Percentiles rank a stretch among this genome's conserved stretches.
These are phyloP conservation scores for Ariolimax columbianus DNA, from an alignment of 2,888 invertebrate genomes.

Conservation along the genomic window DNA sequence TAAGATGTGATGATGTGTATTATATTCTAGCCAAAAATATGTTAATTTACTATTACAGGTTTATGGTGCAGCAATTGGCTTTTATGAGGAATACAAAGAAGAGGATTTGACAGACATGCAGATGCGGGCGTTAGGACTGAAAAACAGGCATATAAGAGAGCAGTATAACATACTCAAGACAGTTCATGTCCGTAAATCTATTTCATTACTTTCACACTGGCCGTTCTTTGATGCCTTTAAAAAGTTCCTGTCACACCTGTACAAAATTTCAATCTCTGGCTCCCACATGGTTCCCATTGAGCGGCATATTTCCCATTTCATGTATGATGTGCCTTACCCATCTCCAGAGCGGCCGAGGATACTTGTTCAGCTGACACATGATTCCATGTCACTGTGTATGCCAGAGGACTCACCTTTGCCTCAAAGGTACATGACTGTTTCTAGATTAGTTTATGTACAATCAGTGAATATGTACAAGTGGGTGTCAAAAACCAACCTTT, in stretches of 20 bases:
- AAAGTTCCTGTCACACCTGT: slow-evolving; percentile 91
- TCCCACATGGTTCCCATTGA: slow-evolving; percentile 93
- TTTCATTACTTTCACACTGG: slow-evolving; percentile 96
- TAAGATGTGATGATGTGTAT: no score
- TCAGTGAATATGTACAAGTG: no score
- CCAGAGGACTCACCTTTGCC: slow-evolving; percentile 97
- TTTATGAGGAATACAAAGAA: slow-evolving; percentile 88
- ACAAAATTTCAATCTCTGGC: slow-evolving; percentile 88
- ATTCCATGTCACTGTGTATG: slow-evolving; percentile 92
- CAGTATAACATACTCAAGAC: slow-evolving; percentile 77
- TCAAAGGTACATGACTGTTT: slow-evolving; percentile 80
- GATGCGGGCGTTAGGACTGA: slow-evolving; percentile 79
- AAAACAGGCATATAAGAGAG: slow-evolving; percentile 72
- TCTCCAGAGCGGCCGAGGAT: slow-evolving; percentile 91
- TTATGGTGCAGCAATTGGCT: slow-evolving; percentile 97
- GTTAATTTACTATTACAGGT: slow-evolving; percentile 83
- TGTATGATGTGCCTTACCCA: slow-evolving; percentile 98
- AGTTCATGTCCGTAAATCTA: slow-evolving; percentile 93
- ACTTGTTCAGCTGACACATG: slow-evolving; percentile 83
- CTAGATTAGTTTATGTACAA: no score
- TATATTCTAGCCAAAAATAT: no score
- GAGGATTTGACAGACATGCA: slow-evolving; percentile 87
- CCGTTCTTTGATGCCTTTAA: slow-evolving; percentile 99
- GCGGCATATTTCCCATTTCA: slow-evolving; percentile 93
- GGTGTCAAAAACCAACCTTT: no score